These are phyloP conservation scores for Parauchenoglanis punctatus DNA, from an alignment of 2,797 vertebrate genomes.

Conservation along the genomic window DNA sequence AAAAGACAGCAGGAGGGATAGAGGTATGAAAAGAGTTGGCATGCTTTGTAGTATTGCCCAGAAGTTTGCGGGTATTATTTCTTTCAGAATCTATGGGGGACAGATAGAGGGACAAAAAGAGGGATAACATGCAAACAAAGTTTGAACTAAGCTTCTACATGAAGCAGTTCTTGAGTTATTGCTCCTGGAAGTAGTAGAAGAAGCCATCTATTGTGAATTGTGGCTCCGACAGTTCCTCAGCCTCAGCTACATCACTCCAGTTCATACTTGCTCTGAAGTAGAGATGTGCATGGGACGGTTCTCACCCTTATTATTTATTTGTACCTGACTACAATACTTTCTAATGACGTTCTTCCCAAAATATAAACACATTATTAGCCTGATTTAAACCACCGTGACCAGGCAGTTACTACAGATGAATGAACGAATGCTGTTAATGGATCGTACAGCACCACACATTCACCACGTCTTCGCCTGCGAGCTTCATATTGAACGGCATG, in stretches of 20 bases:
- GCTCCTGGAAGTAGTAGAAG: no score
- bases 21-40: no score
- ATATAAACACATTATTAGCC: neutral
- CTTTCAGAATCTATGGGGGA: no score
- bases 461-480: neutral
- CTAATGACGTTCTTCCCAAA: neutral
- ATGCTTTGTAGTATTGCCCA: no score
- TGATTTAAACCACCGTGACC: neutral
- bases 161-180: no score
- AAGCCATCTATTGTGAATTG: neutral
- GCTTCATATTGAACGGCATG: neutral
- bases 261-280: neutral
- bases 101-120: no score
- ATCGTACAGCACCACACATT: neutral
- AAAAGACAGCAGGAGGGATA: no score
- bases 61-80: no score
- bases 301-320: neutral
- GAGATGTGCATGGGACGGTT: neutral
- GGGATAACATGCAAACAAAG: no score
- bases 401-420: constrained; percentile 6
- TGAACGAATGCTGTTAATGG: neutral
- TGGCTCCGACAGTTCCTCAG: neutral
- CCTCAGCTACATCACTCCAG: neutral
- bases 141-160: no score
- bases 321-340: neutral